A percentile compares a stretch with the other conserved stretches of the same genome.
These are phyloP conservation scores for Synanthedon andrenaeformis DNA, from an alignment of 2,888 invertebrate species.

Conservation along the genomic window DNA sequence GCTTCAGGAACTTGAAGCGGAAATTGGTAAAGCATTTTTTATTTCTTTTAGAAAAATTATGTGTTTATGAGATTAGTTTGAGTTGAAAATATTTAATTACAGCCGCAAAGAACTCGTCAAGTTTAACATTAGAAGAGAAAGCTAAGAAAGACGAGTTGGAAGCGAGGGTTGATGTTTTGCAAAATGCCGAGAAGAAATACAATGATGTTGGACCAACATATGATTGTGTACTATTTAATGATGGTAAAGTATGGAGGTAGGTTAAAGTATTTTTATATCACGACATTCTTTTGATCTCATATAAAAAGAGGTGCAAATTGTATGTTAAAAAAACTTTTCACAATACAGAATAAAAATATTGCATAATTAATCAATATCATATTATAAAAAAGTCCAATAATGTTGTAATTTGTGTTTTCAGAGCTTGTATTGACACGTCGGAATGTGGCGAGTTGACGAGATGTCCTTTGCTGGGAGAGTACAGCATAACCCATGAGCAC, in stretches of 20 bases:
- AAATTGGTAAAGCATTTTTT: slow-evolving; percentile 53
- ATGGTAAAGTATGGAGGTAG: slow-evolving; percentile 91
- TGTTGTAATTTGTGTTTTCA: slow-evolving; percentile 25
- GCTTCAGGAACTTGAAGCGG: slow-evolving; percentile 81
- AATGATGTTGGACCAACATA: slow-evolving; percentile 88
- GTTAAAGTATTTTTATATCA: slow-evolving; percentile 2
- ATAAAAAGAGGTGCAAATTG: too few species aligned
- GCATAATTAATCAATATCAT: too few species aligned
- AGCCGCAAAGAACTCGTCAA: slow-evolving; percentile 37
- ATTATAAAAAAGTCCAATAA: too few species aligned
- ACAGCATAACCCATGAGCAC: slow-evolving; percentile 82
- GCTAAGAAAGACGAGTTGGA: slow-evolving; percentile 90
- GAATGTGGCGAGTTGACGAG: slow-evolving; percentile 84
- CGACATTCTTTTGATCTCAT: too few species aligned
- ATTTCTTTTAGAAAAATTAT: neutral
- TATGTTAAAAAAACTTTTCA: neutral
- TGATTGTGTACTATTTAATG: slow-evolving; percentile 94
- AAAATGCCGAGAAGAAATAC: slow-evolving; percentile 87
- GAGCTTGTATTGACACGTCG: slow-evolving; percentile 87
- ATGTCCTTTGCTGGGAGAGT: slow-evolving; percentile 85
- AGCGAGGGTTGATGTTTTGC: slow-evolving; percentile 85
- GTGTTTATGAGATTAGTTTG: neutral
- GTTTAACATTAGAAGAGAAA: slow-evolving; percentile 77
- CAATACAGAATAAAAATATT: neutral
- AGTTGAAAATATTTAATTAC: neutral